Evolutionary conservation across 1,140 invertebrate species (phyloP).

Genomic region (Zaprionus capensis): DNA sequence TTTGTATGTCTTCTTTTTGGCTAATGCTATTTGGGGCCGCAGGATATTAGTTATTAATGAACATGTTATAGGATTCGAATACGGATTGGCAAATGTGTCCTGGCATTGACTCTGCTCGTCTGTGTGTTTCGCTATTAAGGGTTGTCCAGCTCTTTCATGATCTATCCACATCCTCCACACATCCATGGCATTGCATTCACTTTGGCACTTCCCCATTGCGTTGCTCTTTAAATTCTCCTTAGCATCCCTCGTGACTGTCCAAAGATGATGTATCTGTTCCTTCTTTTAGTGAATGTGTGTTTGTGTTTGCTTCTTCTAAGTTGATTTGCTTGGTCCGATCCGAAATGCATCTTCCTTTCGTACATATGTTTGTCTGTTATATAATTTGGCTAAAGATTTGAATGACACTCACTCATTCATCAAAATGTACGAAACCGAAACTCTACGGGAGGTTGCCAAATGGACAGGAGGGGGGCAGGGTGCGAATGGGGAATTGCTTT

Average conservation of each 20-base stretch:
- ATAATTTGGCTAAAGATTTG: constrained; percentile 52
- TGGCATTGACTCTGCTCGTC: not conserved
- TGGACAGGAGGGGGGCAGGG: not conserved
- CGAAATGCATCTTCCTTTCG: constrained; percentile 50
- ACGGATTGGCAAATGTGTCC: constrained; percentile 4
- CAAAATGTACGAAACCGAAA: constrained; percentile 49
- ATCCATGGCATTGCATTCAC: constrained; percentile 20
- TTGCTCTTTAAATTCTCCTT: constrained; percentile 45
- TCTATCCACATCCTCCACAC: constrained; percentile 20
- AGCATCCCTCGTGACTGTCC: constrained; percentile 9
- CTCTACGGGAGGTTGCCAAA: not conserved
- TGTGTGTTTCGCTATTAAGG: constrained; percentile 45
- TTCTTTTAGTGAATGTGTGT: not conserved
- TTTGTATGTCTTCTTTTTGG: constrained; percentile 26
- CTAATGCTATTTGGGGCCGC: constrained; percentile 76
- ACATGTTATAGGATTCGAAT: constrained; percentile 59
- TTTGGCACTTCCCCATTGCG: constrained; percentile 29
- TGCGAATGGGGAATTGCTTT: not conserved
- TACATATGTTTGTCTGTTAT: constrained; percentile 48
- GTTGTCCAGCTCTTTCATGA: constrained; percentile 62
- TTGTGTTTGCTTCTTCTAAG: not conserved
- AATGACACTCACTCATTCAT: constrained; percentile 50
- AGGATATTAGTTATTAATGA: constrained; percentile 82
- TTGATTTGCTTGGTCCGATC: not conserved
- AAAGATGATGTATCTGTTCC: constrained; percentile 62